Evolutionary conservation across 2,797 vertebrate genomes (phyloP), one percentile per base, ranked within the genome.

Genomic region (Falco naumanni): DNA sequence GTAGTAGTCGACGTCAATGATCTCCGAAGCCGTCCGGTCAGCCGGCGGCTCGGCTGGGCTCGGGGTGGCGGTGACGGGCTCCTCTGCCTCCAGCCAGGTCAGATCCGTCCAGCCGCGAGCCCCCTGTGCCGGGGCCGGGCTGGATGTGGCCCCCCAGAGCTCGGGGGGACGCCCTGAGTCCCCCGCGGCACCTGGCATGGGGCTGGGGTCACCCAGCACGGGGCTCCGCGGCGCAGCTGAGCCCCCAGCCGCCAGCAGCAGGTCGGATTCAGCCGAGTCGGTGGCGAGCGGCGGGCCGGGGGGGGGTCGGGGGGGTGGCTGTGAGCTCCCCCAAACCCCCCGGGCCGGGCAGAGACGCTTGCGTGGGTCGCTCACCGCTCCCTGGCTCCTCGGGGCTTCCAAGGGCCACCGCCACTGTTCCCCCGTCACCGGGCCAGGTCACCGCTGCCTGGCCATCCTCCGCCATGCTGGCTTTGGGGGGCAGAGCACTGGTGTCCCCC

Each of bases 1-100:
- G 3, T 99, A 98, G 96, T 99, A 99, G 89, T 99, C 98, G 16
- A 99, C 98, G 3, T 99, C 98, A 26, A 99, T 98, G 78, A 98
- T 95, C 3, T 99, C 99, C 0, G 98, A 96, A 31, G 90, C 92
- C 24, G 79, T 37, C 2, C 90, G 95, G 2, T 93, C 96, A 1
- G 86, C 57, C 2, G 97, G 95, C 1, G 77, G 54, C 26, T 97
- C 77, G 1, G 93, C 96, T 50, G 96, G 96, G 13, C 96, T 95
- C 2, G 97, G 94, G 41, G 96, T 88, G 34, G 93, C 86, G 41
- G 97, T 59, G 11, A 78, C 43, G 4, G 96, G 78, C 6, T 50
- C 97, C 87, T 98, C 97, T 13, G 98, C 97, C 87, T 98, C 97
- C 13, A 98, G 96, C 96, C 98, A 96, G 8, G 98, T 96, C 15